Conservation (phyloP, 2,797 vertebrate species). For the Lepidocolaptes lacrymiger region DNA sequence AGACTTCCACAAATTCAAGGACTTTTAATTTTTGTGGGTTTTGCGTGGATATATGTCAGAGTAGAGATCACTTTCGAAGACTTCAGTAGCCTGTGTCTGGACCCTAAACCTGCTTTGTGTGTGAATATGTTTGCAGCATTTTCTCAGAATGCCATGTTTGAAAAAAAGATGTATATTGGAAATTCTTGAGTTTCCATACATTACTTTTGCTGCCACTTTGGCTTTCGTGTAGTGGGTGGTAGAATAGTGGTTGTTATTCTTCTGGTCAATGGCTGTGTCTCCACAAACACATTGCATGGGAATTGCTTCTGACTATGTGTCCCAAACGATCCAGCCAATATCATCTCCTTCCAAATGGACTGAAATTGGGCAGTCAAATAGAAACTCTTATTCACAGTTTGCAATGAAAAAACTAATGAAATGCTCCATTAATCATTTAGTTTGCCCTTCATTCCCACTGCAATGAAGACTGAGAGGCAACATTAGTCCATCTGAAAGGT, state of each 20-base stretch:
- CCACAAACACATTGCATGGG: background rate
- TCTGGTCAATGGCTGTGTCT: background rate
- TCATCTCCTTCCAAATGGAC: background rate
- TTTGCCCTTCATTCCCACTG: slow-evolving; percentile 5
- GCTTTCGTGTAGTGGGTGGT: background rate
- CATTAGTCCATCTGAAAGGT: slow-evolving; percentile 14
- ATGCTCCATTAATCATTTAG: slow-evolving; percentile 46
- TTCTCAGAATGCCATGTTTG: background rate
- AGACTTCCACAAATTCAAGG: background rate
- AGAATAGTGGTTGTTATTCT: background rate
- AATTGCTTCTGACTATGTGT: background rate
- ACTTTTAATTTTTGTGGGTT: background rate
- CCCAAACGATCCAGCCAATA: background rate
- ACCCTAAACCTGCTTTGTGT: background rate
- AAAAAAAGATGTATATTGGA: background rate
- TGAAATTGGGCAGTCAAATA: slow-evolving; percentile 21
- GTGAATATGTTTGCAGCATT: background rate
- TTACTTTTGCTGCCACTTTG: background rate
- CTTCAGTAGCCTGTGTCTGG: background rate
- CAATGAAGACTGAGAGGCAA: slow-evolving; percentile 36
- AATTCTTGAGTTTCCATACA: background rate
- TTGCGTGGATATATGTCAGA: background rate
- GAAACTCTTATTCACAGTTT: slow-evolving; percentile 46
- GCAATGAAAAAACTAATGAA: background rate
- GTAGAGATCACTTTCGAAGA: background rate